phyloP scores from a whole-genome alignment of 2,113 vertebrate genomes.

The human (Homo sapiens) region GRCh38 chr2:53116501-53117000 shows the following conservation, averaged over 20 bases:
- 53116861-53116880: not conserved
- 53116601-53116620: constrained; percentile 7
- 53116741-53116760: not conserved
- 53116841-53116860: not conserved
- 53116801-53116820: not conserved
- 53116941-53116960: not conserved
- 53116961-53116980: not conserved
- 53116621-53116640: not conserved
- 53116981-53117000: not conserved
- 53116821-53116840: not conserved
- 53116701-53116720: not conserved
- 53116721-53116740: not conserved
- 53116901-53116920: not conserved
- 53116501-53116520: not conserved
- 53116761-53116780: not conserved
- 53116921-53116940: not conserved
- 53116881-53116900: not conserved
- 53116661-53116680: not conserved
- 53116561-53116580: not conserved
- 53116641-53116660: not conserved
- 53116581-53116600: not conserved
- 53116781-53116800: not conserved
- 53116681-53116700: not conserved
- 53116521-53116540: constrained; percentile 4
- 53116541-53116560: not conserved